phyloP scores from a whole-genome alignment of 92 coral and sea anemone species.

The Scolanthus callimorphus region DNA sequence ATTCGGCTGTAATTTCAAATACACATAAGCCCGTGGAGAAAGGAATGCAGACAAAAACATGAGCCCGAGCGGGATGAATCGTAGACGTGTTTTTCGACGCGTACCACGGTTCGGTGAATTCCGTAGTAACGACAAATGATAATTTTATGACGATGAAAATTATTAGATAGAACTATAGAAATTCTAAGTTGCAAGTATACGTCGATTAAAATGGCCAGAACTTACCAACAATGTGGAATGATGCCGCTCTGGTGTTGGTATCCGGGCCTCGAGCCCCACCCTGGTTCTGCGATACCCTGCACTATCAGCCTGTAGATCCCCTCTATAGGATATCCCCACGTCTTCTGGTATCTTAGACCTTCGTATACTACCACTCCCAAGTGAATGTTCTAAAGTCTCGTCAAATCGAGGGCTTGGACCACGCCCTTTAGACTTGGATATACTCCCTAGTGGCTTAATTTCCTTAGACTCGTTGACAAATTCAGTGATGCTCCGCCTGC shows the following conservation, averaged over 20 bases:
- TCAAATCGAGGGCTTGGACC: conserved; percentile 43
- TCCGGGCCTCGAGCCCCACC: conserved; percentile 51
- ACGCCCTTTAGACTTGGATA: conserved; percentile 67
- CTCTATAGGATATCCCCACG: conserved; percentile 38
- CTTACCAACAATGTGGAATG: conserved; percentile 81
- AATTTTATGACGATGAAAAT: no score
- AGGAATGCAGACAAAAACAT: no score
- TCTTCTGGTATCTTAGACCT: conserved; percentile 74
- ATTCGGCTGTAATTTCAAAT: no score
- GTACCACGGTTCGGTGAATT: no score
- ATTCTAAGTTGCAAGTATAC: background rate
- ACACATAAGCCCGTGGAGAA: no score
- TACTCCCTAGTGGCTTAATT: conserved; percentile 84
- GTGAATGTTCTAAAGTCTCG: conserved; percentile 32
- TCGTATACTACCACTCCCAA: conserved; percentile 46
- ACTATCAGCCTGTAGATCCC: conserved; percentile 61
- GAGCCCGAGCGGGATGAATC: no score
- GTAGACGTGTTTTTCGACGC: no score
- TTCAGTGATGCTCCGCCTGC: conserved; percentile 67
- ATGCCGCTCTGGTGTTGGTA: conserved; percentile 82
- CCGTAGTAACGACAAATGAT: no score
- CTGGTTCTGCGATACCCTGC: conserved; percentile 65
- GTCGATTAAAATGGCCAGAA: no score
- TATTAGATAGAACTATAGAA: no score
- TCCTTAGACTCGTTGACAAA: conserved; percentile 87